Conservation (phyloP, 2,113 vertebrate species). For the Chaenogobius annularis region DNA sequence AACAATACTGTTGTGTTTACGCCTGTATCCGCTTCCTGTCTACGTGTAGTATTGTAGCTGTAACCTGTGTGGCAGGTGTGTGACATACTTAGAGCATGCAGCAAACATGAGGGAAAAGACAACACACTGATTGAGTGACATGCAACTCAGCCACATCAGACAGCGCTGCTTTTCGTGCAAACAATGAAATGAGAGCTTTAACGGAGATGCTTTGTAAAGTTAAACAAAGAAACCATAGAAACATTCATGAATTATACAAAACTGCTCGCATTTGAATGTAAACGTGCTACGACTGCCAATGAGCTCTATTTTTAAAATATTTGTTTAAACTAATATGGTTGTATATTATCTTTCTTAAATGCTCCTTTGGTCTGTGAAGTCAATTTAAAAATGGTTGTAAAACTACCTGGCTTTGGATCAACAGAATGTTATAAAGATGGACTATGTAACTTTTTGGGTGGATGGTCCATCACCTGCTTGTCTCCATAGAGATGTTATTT, state of each 20-base stretch:
- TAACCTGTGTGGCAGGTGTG: conserved; percentile 40
- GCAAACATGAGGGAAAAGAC: conserved; percentile 18
- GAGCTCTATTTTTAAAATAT: too few species aligned
- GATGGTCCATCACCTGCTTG: too few species aligned
- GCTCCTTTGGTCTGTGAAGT: too few species aligned
- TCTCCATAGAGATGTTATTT: too few species aligned
- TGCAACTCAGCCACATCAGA: conserved; percentile 43
- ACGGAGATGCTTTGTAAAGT: background rate
- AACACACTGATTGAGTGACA: conserved; percentile 23
- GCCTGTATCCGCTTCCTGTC: conserved; percentile 42
- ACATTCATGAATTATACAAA: background rate
- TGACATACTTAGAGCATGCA: conserved; percentile 16
- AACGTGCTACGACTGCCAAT: too few species aligned
- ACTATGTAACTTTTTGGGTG: too few species aligned
- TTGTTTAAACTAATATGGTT: too few species aligned
- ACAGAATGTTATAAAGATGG: too few species aligned
- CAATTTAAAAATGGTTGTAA: too few species aligned
- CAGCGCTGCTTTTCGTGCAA: conserved; percentile 27
- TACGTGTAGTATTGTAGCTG: conserved; percentile 20
- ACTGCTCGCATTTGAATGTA: too few species aligned
- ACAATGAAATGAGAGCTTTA: background rate
- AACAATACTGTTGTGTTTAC: background rate
- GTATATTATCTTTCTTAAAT: too few species aligned
- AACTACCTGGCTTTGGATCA: too few species aligned
- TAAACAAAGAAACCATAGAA: background rate